Evolutionary conservation across 1,140 invertebrate genomes (phyloP).

Genomic region (Cecropterus lyciades): DNA sequence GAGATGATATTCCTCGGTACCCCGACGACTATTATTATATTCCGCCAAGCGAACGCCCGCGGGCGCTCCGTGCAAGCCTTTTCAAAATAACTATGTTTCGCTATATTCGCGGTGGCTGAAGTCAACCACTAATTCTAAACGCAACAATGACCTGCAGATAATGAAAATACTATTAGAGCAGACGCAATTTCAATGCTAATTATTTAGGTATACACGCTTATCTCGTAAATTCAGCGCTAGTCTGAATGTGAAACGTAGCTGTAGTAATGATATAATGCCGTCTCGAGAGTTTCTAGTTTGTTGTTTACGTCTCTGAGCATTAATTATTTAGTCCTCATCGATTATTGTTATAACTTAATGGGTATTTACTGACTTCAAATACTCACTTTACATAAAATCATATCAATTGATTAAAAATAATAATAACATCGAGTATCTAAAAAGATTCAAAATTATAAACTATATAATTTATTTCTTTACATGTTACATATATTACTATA

Average conservation of each 20-base stretch:
- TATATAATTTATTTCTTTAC: no score
- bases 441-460: no score
- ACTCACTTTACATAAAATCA: no score
- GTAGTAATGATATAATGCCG: slow-evolving; percentile 31
- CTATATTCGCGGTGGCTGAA: slow-evolving; percentile 59
- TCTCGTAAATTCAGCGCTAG: slow-evolving; percentile 32
- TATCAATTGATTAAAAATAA: no score
- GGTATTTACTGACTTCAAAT: no score
- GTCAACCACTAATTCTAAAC: slow-evolving; percentile 63
- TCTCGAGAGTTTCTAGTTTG: slow-evolving; percentile 29
- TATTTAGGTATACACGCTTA: slow-evolving; percentile 31
- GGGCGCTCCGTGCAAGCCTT: slow-evolving; percentile 65
- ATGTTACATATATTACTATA: no score
- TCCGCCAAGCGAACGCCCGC: slow-evolving; percentile 59
- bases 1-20: slow-evolving; percentile 73
- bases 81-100: slow-evolving; percentile 70
- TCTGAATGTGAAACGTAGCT: slow-evolving; percentile 29
- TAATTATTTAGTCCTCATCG: slow-evolving; percentile 11
- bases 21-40: slow-evolving; percentile 77
- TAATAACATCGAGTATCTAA: no score
- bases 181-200: slow-evolving; percentile 32
- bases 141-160: slow-evolving; percentile 32
- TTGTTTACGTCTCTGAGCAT: slow-evolving; percentile 15
- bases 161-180: slow-evolving; percentile 20
- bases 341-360: background rate